Evolutionary conservation across 2,113 vertebrate species (phyloP), one percentile per base, ranked within the genome.

Genomic region (Promerops cafer): DNA sequence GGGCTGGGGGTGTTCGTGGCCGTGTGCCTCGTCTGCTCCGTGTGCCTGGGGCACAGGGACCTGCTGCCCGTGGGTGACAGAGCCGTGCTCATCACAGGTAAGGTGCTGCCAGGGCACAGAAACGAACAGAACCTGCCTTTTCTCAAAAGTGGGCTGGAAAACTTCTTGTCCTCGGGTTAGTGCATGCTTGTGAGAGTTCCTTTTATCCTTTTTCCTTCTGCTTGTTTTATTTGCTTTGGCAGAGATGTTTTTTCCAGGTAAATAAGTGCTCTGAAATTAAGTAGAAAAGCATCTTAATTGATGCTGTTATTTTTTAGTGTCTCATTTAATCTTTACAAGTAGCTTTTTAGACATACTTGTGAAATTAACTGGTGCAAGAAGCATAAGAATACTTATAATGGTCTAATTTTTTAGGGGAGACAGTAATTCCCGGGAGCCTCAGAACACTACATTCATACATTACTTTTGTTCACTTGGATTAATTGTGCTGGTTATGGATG

Each of bases 1-100:
- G 97, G 94, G 44, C 87, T 98, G 49, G 7, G 33, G 66, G 60
- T 96, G 17, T 88, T 98, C 2, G 87, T 74, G 4, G 6, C 96
- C 21, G 17, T 18, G 0, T 97, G 97, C 24, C 78, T 97, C 3
- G 0, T 95, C 9, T 50, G 69, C n/a, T 95, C 35, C 1, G 2
- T 2, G 20, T 86, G 9, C 72, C 82, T 89, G 57, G 77, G 96
- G 2, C 30, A 50, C 37, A n/a, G 75, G 28, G 83, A n/a, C 1
- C 54, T 97, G 81, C 89, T 98, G 83, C 96, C 98, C 3, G 96
- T 97, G 94, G 83, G 93, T 0, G 88, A 63, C 68, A 98, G 97
- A 92, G 96, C 98, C 0, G 97, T 98, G 54, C 90, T 98, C 50
- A 89, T 98, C 96, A 98, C 98, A 98, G 98, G 98, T 98, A 97